Conservation (phyloP, 2,113 vertebrate genomes). For the Zosterops borbonicus region DNA sequence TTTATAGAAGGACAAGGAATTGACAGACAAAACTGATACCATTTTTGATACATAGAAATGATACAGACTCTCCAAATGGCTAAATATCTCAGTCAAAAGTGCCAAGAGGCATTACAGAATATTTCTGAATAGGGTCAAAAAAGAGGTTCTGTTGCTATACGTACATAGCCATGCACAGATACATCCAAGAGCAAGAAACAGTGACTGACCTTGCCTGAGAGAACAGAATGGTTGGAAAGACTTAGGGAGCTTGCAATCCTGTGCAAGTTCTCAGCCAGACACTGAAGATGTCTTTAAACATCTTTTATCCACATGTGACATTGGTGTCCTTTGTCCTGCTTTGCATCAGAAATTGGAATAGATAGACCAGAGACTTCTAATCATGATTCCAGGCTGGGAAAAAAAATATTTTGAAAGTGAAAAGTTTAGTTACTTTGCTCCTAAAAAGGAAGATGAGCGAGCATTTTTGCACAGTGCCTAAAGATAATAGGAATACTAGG, state of each 20-base stretch:
- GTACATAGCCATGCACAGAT: background rate
- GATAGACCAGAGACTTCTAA: background rate
- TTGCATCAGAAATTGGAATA: background rate
- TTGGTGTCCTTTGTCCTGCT: background rate
- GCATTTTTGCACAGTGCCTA: background rate
- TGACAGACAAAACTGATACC: background rate
- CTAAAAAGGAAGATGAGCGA: rapidly evolving
- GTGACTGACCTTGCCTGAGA: background rate
- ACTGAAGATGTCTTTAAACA: background rate
- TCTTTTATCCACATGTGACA: background rate
- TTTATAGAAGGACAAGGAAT: background rate
- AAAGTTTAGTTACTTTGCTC: background rate
- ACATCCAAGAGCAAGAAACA: background rate
- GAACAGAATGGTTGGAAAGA: background rate
- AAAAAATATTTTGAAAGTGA: background rate
- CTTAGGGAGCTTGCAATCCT: background rate
- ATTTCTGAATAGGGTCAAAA: background rate
- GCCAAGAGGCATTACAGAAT: background rate
- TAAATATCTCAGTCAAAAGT: background rate
- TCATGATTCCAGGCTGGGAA: background rate
- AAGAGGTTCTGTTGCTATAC: background rate
- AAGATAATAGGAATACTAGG: background rate
- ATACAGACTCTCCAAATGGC: background rate
- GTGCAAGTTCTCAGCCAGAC: background rate
- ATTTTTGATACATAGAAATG: rapidly evolving